phyloP scores from a whole-genome alignment of 2,797 vertebrate species.

The Margarornis squamiger region DNA sequence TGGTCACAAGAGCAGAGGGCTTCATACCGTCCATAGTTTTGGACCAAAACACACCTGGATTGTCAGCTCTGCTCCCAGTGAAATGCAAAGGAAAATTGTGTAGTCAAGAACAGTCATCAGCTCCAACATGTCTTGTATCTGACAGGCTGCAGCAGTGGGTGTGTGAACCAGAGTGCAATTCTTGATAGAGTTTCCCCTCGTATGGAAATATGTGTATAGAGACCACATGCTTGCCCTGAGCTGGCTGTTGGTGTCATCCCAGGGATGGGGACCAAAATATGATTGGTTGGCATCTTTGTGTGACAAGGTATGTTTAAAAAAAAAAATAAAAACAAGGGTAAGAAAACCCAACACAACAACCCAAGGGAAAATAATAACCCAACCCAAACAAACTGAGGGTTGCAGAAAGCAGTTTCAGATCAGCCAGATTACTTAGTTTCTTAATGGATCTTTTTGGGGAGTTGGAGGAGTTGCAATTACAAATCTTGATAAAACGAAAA shows the following conservation, averaged over 20 bases:
- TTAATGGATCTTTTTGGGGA: not conserved
- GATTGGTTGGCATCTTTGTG: not conserved
- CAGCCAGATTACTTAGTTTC: not conserved
- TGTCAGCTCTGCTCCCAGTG: not conserved
- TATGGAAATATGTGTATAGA: fast-evolving
- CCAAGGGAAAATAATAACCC: not conserved
- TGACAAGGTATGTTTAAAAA: not conserved
- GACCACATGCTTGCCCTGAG: not conserved
- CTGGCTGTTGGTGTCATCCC: not conserved
- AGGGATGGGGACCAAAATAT: not conserved
- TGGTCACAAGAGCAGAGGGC: not conserved
- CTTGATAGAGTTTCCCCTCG: fast-evolving
- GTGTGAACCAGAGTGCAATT: not conserved
- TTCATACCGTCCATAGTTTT: not conserved
- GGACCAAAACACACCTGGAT: fast-evolving
- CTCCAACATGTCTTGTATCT: not conserved
- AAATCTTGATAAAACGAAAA: not conserved
- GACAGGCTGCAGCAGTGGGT: not conserved
- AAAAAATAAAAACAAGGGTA: not conserved
- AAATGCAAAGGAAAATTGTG: not conserved
- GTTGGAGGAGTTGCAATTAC: not conserved
- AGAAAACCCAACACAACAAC: not conserved
- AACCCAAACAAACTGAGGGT: not conserved
- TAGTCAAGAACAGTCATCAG: fast-evolving
- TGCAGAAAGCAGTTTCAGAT: not conserved